Base-by-base conservation (phyloP, 92 coral and sea anemone species). In the Ricordea florida region DNA sequence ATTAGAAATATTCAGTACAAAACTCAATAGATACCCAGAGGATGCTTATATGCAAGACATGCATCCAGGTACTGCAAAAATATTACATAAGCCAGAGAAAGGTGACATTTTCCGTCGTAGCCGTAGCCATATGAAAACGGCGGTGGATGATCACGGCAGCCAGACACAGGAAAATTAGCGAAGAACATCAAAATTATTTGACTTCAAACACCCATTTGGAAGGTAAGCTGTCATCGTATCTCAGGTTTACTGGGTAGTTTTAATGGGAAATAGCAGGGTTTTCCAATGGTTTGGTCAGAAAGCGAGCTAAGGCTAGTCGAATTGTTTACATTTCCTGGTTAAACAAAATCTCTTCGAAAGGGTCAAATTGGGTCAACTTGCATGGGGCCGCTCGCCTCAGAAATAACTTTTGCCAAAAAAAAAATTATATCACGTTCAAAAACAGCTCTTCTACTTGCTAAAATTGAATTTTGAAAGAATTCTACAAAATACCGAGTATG, bases 241-340 rank as follows among this genome's bases (percentile, higher is more conserved):
- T n/a, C 35, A 57, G 31, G 14, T n/a, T 57, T 16, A 14, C 67
- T 29, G 64, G 42, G 59, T 51, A 51, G 35, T 51, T 60, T 20
- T 37, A 55, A 21, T 55, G 62, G 62, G 62, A n/a, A n/a, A n/a
- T 29, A 13, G 62, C 20, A 55, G 20, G 62, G 48, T 33, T 60
- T 60, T 60, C 14, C 30, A 60, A 60, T 60, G 27, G 29, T 35
- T 37, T 60, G 67, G 29, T 60, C 34, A 37, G 47, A 60, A 60
- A 34, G 67, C 36, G 52, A 62, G 69, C 69, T 41, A 24, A 41
- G 53, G 69, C 51, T 25, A 62, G 53, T 62, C 69, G 53, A 26
- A 24, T 62, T 62, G 50, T 42, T 62, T 62, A 25, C 21, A 40
- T 38, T 42, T 62, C 52, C 66, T 35, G 46, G 66, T 34, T 59